Percentiles rank a stretch among this genome's conserved stretches.
Conservation (phyloP, 2,797 vertebrate genomes). For the Geotrypetes seraphini region DNA sequence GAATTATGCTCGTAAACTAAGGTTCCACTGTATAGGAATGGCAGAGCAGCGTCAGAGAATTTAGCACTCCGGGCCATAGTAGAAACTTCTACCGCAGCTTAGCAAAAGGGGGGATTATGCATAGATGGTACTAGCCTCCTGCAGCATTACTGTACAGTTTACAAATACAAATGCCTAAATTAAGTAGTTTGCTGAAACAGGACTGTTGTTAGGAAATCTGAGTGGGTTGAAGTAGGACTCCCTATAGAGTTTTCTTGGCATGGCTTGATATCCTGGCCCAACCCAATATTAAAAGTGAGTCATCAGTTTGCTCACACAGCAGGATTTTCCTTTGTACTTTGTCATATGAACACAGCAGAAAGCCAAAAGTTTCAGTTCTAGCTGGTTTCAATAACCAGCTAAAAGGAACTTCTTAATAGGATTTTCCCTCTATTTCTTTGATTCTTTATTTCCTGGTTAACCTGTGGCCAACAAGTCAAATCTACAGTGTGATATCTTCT, state of each 20-base stretch:
- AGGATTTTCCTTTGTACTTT: constrained; percentile 51
- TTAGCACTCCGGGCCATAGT: too few species aligned
- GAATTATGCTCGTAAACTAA: too few species aligned
- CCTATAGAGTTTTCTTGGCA: constrained; percentile 60
- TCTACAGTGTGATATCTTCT: neutral
- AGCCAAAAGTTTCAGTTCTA: constrained; percentile 15
- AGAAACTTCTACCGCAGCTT: too few species aligned
- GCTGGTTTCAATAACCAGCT: constrained; percentile 42
- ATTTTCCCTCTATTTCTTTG: constrained; percentile 10
- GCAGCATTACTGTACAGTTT: constrained; percentile 41
- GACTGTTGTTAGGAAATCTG: constrained; percentile 58
- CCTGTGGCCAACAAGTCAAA: constrained; percentile 4
- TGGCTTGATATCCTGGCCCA: constrained; percentile 43
- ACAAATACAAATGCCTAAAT: constrained; percentile 47
- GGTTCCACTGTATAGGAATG: too few species aligned
- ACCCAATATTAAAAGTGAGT: constrained; percentile 67
- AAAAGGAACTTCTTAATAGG: constrained; percentile 44
- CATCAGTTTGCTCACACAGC: constrained; percentile 67
- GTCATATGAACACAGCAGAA: constrained; percentile 33
- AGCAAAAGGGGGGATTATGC: too few species aligned
- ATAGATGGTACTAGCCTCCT: neutral
- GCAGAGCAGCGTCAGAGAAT: too few species aligned
- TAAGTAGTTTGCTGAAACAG: constrained; percentile 39
- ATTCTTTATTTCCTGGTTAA: constrained; percentile 8
- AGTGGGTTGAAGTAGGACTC: constrained; percentile 60